Conservation (phyloP, 2,888 invertebrate species). For the Cryptus viduatorius region DNA sequence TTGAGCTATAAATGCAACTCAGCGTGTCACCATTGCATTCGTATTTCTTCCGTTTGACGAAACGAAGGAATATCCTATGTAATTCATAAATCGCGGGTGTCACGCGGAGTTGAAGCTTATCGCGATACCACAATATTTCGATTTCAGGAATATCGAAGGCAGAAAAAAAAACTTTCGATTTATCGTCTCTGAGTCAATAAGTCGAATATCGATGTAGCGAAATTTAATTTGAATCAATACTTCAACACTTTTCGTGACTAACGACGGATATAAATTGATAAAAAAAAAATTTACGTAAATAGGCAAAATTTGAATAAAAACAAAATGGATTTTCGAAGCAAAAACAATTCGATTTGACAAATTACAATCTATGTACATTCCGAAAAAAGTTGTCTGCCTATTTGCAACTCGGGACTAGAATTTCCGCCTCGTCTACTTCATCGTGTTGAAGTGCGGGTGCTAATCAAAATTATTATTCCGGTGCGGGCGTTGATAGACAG, state of each 20-base stretch:
- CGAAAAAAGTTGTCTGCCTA: not conserved
- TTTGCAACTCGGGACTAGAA: not conserved
- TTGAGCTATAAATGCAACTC: not conserved
- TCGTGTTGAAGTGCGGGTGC: constrained; percentile 3
- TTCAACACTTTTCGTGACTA: too few species aligned
- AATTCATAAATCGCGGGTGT: not conserved
- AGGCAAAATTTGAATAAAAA: too few species aligned
- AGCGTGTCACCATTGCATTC: not conserved
- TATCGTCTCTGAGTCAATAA: not conserved
- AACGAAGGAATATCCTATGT: not conserved
- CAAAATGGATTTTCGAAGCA: not conserved
- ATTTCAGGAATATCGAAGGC: not conserved
- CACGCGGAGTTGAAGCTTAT: not conserved
- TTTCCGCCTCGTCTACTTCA: not conserved
- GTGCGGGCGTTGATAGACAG: constrained; percentile 24
- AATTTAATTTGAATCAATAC: not conserved
- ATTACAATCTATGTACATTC: not conserved
- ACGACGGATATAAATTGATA: too few species aligned
- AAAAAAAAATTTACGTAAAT: too few species aligned
- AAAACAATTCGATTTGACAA: not conserved
- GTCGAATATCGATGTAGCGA: not conserved
- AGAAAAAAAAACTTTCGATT: not conserved
- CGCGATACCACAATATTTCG: not conserved
- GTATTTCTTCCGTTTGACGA: constrained; percentile 20
- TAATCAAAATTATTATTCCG: constrained; percentile 51